Evolutionary conservation across 2,113 vertebrate species (phyloP).

Genomic region (Caranx melampygus): DNA sequence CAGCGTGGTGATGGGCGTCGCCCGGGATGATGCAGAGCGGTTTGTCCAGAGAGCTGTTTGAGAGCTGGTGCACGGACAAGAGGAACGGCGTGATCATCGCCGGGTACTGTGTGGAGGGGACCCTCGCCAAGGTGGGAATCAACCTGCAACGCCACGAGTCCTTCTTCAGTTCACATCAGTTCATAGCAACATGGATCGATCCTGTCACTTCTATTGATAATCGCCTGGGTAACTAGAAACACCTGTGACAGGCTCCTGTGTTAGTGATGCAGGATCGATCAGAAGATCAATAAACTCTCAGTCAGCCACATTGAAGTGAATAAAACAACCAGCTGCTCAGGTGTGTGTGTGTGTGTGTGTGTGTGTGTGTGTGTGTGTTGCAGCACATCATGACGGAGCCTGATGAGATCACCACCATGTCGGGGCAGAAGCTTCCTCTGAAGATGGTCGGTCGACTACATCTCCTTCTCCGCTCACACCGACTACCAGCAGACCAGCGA

Average conservation of each 20-base stretch:
- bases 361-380: slow-evolving; percentile 11
- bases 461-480: slow-evolving; percentile 97
- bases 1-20: slow-evolving; percentile 97
- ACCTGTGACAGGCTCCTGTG: too few species aligned
- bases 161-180: too few species aligned
- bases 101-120: slow-evolving; percentile 96
- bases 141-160: too few species aligned
- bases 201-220: too few species aligned
- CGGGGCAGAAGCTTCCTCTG: slow-evolving; percentile 94
- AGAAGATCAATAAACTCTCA: too few species aligned
- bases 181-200: too few species aligned
- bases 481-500: slow-evolving; percentile 98
- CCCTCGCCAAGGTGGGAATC: slow-evolving; percentile 91
- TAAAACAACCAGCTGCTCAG: too few species aligned
- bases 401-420: slow-evolving; percentile 97
- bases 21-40: slow-evolving; percentile 99
- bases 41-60: slow-evolving; percentile 93
- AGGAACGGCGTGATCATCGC: slow-evolving; percentile 97
- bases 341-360: not conserved
- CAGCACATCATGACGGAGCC: slow-evolving; percentile 99
- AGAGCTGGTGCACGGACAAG: slow-evolving; percentile 98
- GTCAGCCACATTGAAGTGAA: too few species aligned
- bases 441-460: slow-evolving; percentile 99
- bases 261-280: too few species aligned
- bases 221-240: too few species aligned